phyloP scores from a whole-genome alignment of 2,888 invertebrate genomes.

The Physocephala rufipes region DNA sequence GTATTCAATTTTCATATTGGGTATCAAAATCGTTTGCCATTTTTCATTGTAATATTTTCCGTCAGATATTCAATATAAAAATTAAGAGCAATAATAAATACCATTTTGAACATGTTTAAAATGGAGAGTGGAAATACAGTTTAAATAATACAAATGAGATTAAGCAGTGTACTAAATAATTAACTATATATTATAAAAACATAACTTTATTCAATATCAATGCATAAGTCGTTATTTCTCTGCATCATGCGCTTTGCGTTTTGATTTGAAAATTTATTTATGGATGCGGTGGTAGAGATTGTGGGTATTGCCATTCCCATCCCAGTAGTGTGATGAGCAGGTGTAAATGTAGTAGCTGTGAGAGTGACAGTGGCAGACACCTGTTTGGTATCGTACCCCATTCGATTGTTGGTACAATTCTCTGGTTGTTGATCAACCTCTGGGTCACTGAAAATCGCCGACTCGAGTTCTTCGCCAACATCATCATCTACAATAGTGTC shows the following conservation, averaged over 20 bases:
- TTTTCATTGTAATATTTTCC: no score
- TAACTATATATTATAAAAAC: background rate
- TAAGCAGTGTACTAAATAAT: constrained; percentile 8
- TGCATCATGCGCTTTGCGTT: background rate
- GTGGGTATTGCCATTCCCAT: constrained; percentile 16
- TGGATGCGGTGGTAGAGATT: background rate
- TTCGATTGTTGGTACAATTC: constrained; percentile 8
- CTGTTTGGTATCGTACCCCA: constrained; percentile 28
- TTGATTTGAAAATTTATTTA: background rate
- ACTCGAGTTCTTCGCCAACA: constrained; percentile 48
- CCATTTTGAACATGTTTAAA: no score
- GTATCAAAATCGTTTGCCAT: no score
- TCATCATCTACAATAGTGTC: constrained; percentile 45
- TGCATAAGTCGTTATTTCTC: constrained; percentile 22
- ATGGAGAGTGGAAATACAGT: background rate
- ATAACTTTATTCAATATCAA: constrained; percentile 33
- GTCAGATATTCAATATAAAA: no score
- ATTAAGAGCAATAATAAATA: no score
- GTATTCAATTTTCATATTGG: no score
- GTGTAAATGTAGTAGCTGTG: constrained; percentile 34
- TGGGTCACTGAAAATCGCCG: constrained; percentile 54
- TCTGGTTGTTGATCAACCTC: constrained; percentile 51
- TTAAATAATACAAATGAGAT: background rate
- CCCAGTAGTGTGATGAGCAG: constrained; percentile 34
- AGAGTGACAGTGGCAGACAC: constrained; percentile 26